These are phyloP conservation scores for Protomyctophum bolini DNA, from an alignment of 2,113 vertebrate genomes.

Conservation along the genomic window DNA sequence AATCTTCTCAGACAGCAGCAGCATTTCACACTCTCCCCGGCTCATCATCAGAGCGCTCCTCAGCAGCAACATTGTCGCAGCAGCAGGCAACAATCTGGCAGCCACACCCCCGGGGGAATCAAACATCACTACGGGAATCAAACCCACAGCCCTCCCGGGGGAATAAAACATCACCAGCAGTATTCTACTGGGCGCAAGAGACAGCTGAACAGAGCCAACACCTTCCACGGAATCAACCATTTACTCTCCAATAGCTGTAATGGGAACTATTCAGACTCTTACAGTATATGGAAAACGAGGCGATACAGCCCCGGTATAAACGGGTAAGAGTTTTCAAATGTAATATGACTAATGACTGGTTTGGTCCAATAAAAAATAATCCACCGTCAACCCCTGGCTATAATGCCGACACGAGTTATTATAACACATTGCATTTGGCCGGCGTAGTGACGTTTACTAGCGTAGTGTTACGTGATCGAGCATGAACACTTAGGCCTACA, in stretches of 20 bases:
- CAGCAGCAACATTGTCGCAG: slow-evolving; percentile 66
- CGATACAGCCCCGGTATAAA: slow-evolving; percentile 90
- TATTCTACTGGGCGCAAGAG: slow-evolving; percentile 84
- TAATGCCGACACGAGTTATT: too few relatives aligned
- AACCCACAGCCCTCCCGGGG: not conserved
- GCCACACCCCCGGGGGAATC: slow-evolving; percentile 73
- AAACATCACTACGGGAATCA: slow-evolving; percentile 71
- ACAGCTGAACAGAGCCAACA: slow-evolving; percentile 93
- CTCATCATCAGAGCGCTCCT: slow-evolving; percentile 42
- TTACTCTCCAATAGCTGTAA: slow-evolving; percentile 77
- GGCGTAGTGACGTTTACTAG: too few relatives aligned
- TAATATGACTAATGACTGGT: too few relatives aligned
- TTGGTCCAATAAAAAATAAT: too few relatives aligned
- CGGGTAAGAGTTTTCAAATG: slow-evolving; percentile 78
- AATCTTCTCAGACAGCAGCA: slow-evolving; percentile 51
- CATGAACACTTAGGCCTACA: too few relatives aligned
- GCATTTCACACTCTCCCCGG: slow-evolving; percentile 15
- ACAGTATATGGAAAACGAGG: slow-evolving; percentile 91
- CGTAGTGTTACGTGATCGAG: too few relatives aligned
- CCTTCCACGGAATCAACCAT: slow-evolving; percentile 89
- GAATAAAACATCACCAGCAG: not conserved
- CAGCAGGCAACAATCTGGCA: slow-evolving; percentile 68
- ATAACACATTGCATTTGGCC: too few relatives aligned
- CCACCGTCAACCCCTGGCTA: too few relatives aligned
- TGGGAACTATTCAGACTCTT: slow-evolving; percentile 74